Base-by-base conservation (phyloP, 1,140 invertebrate genomes). In the Drosophila subobscura region DNA sequence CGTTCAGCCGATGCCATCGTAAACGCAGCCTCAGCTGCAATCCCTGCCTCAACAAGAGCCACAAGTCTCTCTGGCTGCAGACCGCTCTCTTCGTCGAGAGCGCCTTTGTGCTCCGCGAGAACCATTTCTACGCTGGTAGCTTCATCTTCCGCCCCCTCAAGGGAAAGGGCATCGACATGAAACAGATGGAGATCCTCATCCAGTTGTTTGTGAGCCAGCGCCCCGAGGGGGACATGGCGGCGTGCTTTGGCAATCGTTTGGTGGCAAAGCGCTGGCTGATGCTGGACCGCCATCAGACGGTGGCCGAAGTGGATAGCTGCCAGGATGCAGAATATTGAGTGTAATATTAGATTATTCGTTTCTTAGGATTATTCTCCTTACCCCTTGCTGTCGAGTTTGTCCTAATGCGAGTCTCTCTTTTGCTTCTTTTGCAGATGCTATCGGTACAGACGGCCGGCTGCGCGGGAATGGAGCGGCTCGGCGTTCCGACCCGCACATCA, bases 381-480 rank as follows among this genome's bases (percentile, higher is more conserved):
- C 0, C 12, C 1, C 16, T 46, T 33, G 10, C 3, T 4, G 33
- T 37, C 3, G 10, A 27, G 7, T 22, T 1, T 37, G 12, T 67
- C 8, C 16, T 54, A 16, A 56, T 16, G 8, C 2, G 0, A 2
- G 20, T 56, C 10, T 58, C 2, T 50, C 3, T 61, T 46, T n/a
- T 33, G n/a, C 3, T 33, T 33, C 1, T 37, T 4, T 93, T 94
- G 79, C 93, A 94, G 93, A 94, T 94, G 93, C 93, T 94, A 93
- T 94, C 93, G 92, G 93, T 94, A 92, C 93, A 94, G 93, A 93
- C 93, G 91, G 93, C 93, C 92, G 93, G 93, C 93, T 94, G 93
- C 92, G 93, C 93, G 92, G 93, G 93, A 92, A 94, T 94, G 93
- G 93, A 94, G 93, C 93, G 93, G 92, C 92, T 94, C 92, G 93